Conservation (phyloP, 2,113 vertebrate genomes). For the Uria lomvia region DNA sequence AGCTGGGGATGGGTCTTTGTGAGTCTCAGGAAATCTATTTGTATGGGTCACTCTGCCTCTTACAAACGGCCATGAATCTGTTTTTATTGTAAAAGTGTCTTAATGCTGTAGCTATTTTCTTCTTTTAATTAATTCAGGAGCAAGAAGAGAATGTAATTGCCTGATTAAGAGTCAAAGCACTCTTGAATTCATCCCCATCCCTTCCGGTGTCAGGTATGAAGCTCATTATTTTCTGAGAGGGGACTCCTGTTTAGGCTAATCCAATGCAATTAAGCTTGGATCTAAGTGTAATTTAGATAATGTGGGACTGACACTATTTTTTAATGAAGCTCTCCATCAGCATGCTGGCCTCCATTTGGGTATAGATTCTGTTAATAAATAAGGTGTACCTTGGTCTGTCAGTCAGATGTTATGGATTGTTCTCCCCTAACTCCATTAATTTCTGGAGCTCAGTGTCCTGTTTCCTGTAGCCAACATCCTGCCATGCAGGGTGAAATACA, state of each 20-base stretch:
- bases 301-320: not conserved
- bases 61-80: not conserved
- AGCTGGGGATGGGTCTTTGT: not conserved
- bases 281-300: slow-evolving; percentile 6
- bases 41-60: not conserved
- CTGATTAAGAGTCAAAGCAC: not conserved
- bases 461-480: not conserved
- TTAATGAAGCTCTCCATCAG: slow-evolving; percentile 29
- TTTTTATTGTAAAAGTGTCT: not conserved
- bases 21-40: not conserved
- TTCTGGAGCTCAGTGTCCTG: not conserved
- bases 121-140: not conserved
- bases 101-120: not conserved
- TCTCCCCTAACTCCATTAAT: not conserved
- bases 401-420: not conserved
- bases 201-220: not conserved
- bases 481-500: not conserved
- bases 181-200: not conserved
- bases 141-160: not conserved
- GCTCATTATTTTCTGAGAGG: slow-evolving; percentile 26
- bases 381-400: not conserved
- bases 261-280: not conserved
- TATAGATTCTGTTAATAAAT: not conserved
- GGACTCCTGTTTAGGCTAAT: slow-evolving; percentile 9
- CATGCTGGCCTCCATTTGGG: not conserved